Evolutionary conservation across 2,113 vertebrate genomes (phyloP).

Genomic region (Archilochus colubris): DNA sequence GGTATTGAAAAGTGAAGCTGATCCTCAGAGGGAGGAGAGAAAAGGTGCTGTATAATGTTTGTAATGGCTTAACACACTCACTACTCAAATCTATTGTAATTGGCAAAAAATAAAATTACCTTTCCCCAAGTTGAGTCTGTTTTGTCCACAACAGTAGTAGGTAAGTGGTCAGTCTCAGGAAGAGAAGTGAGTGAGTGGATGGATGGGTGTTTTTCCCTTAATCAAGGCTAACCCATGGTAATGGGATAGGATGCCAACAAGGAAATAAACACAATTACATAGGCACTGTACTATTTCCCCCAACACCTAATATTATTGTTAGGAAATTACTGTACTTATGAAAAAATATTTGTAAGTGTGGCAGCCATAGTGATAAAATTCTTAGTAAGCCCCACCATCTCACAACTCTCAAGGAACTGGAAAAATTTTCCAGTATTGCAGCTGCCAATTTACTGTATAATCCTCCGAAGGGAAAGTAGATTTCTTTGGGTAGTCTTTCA

Average conservation of each 20-base stretch:
- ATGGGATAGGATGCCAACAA: background rate
- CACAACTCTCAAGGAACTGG: background rate
- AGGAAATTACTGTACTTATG: background rate
- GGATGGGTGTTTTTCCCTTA: background rate
- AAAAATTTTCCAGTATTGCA: background rate
- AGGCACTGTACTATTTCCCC: background rate
- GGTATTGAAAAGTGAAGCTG: background rate
- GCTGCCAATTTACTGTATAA: background rate
- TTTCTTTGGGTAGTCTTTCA: background rate
- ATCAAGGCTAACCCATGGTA: background rate
- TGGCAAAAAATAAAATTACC: background rate
- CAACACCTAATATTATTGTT: background rate
- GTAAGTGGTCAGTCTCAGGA: background rate
- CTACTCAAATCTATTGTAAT: background rate
- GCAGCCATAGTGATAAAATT: background rate
- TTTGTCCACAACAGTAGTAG: background rate
- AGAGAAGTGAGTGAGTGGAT: fast-evolving
- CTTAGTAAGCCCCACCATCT: background rate
- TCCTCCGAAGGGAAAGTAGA: background rate
- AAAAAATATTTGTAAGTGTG: background rate
- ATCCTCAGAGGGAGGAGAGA: background rate
- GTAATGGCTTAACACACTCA: background rate
- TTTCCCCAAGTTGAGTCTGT: background rate
- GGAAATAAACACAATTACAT: background rate
- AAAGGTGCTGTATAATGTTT: background rate